Percentiles rank a stretch among this genome's conserved stretches.
Evolutionary conservation across 2,113 vertebrate genomes (phyloP).

Genomic region (Corydoras sp.): DNA sequence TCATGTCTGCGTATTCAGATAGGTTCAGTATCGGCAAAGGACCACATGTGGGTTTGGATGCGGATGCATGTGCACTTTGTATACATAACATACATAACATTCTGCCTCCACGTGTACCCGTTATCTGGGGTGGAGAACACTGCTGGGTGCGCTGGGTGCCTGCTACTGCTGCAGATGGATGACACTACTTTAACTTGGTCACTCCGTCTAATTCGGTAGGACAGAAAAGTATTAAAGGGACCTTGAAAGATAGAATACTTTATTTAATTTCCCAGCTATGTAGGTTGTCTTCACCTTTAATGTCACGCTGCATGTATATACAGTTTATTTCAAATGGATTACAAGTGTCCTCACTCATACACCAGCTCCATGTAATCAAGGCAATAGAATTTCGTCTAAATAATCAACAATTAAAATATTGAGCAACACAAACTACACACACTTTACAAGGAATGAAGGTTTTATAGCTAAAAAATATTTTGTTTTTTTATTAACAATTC

Average conservation of each 20-base stretch:
- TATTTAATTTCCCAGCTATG: not conserved
- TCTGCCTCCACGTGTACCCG: not conserved
- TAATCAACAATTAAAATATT: too few species aligned
- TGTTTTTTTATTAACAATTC: too few species aligned
- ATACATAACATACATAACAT: not conserved
- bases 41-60: not conserved
- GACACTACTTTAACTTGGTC: not conserved
- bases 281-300: not conserved
- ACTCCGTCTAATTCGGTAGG: not conserved
- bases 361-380: too few species aligned
- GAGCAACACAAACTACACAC: too few species aligned
- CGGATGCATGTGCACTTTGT: not conserved
- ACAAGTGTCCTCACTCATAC: too few species aligned
- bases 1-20: constrained; percentile 20
- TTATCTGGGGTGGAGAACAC: not conserved
- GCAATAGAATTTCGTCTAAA: too few species aligned
- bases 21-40: not conserved
- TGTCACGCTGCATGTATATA: not conserved
- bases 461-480: too few species aligned
- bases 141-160: not conserved
- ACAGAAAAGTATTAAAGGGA: not conserved
- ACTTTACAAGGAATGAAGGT: too few species aligned
- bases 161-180: constrained; percentile 1
- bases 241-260: not conserved
- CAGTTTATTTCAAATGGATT: too few species aligned